Evolutionary conservation across 35 echinoderm and acorn worm genomes (phyloP).

Genomic region (Diadema setosum): DNA sequence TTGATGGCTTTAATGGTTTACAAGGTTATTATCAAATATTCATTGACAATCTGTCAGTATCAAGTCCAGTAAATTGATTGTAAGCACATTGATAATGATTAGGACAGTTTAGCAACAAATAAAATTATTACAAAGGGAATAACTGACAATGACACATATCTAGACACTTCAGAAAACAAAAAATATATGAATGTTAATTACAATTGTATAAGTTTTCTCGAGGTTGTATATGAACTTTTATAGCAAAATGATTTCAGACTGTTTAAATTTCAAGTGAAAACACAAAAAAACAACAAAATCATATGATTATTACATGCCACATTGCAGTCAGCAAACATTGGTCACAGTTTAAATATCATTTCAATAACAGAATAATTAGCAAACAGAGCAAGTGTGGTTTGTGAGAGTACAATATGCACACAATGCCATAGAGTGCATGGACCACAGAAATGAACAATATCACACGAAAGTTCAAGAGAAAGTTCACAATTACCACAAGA

Average conservation of each 20-base stretch:
- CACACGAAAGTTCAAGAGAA: background rate
- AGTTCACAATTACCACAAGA: too few relatives aligned
- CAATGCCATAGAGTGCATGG: background rate
- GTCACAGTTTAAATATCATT: background rate
- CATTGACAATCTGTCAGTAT: too few relatives aligned
- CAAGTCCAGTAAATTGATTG: too few relatives aligned
- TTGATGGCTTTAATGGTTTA: too few relatives aligned
- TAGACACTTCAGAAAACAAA: too few relatives aligned
- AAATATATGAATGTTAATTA: background rate
- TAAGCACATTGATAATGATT: too few relatives aligned
- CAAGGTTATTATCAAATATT: too few relatives aligned
- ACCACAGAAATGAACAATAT: background rate
- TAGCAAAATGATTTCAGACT: constrained; percentile 26
- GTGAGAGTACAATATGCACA: background rate
- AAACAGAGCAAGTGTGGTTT: background rate
- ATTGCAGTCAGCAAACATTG: background rate
- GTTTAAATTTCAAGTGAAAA: background rate
- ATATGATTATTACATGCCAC: background rate
- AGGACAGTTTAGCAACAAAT: too few relatives aligned
- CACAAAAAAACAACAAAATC: background rate
- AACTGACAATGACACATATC: too few relatives aligned
- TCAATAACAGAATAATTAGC: background rate
- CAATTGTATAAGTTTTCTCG: background rate
- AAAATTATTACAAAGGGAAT: too few relatives aligned
- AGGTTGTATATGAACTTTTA: background rate